phyloP scores from a whole-genome alignment of 2,888 invertebrate genomes.

The Halocaridina rubra region DNA sequence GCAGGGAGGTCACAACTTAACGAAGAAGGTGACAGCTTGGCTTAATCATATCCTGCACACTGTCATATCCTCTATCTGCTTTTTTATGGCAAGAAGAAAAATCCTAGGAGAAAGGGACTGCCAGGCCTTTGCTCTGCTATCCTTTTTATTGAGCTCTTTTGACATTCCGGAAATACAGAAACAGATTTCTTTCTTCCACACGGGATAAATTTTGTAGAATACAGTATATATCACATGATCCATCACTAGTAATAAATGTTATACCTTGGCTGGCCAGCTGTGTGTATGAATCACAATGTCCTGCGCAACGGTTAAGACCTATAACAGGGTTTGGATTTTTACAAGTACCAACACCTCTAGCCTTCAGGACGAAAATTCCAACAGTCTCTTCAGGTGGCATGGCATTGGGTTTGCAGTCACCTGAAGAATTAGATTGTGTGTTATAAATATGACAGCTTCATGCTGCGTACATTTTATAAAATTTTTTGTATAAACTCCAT shows the following conservation, averaged over 20 bases:
- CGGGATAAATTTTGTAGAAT: background rate
- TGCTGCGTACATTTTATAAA: background rate
- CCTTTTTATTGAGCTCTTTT: background rate
- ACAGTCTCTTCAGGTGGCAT: conserved; percentile 63
- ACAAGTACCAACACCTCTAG: conserved; percentile 63
- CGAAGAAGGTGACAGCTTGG: too few species aligned
- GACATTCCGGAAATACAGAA: background rate
- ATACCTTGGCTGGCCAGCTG: conserved; percentile 47
- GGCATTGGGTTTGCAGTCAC: conserved; percentile 61
- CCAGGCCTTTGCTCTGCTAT: too few species aligned
- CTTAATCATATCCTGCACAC: too few species aligned
- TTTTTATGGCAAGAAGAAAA: too few species aligned
- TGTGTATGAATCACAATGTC: conserved; percentile 64
- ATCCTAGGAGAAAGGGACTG: too few species aligned
- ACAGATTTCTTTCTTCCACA: background rate
- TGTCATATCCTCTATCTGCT: too few species aligned
- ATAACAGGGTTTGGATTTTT: conserved; percentile 63
- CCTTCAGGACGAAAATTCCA: conserved; percentile 56
- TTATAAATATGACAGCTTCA: background rate
- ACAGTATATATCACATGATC: background rate
- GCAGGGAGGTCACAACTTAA: too few species aligned
- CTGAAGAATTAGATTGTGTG: conserved; percentile 5
- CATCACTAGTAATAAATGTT: background rate
- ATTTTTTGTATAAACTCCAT: too few species aligned
- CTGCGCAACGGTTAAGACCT: conserved; percentile 63